Percentiles rank a stretch among this genome's conserved stretches.
Conservation (phyloP, 2,797 vertebrate species). For the Champsocephalus gunnari region DNA sequence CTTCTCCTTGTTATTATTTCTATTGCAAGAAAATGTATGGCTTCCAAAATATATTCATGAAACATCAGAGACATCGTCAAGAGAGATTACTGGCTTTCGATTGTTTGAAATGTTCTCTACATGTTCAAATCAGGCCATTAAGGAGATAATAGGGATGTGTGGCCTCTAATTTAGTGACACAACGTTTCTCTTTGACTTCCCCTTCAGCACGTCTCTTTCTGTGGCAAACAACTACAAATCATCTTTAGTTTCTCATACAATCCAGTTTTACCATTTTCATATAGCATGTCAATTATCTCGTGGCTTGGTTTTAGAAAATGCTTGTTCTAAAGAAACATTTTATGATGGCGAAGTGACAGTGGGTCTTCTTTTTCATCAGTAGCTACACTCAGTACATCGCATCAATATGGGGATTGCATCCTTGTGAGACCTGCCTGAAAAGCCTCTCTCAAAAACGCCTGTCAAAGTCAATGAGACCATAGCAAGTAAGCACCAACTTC, state of each 20-base stretch:
- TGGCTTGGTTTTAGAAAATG: constrained; percentile 8
- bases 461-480: neutral
- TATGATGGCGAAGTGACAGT: constrained; percentile 21
- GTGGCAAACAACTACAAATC: constrained; percentile 10
- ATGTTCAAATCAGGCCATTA: constrained; percentile 36
- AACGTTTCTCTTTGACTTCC: neutral
- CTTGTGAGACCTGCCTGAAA: neutral
- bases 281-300: constrained; percentile 24
- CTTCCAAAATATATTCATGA: constrained; percentile 21
- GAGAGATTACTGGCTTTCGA: constrained; percentile 23
- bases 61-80: constrained; percentile 13
- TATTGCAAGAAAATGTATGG: neutral
- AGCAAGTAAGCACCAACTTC: neutral
- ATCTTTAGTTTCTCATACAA: constrained; percentile 28
- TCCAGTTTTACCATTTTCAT: constrained; percentile 38
- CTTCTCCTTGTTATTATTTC: constrained; percentile 19
- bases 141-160: constrained; percentile 28
- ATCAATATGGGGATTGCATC: neutral
- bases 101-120: constrained; percentile 18
- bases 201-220: neutral
- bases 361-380: neutral
- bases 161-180: constrained; percentile 6
- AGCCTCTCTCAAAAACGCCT: neutral
- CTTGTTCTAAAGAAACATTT: constrained; percentile 15
- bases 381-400: neutral